phyloP scores from a whole-genome alignment of 2,888 invertebrate genomes.

The Dryocosmus kuriphilus region DNA sequence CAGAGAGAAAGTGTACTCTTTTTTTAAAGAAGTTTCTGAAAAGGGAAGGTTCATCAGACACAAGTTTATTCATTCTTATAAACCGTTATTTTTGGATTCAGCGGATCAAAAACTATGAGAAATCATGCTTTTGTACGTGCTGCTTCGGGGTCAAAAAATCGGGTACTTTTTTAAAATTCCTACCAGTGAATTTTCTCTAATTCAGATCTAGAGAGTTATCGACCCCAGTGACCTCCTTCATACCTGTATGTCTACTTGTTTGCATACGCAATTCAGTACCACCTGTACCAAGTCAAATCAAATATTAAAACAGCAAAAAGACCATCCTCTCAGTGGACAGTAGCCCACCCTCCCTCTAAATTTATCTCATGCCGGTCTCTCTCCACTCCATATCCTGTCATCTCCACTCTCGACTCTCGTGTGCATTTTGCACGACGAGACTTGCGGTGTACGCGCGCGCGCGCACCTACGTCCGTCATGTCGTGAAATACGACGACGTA shows the following conservation, averaged over 20 bases:
- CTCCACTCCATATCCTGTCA: slow-evolving; percentile 33
- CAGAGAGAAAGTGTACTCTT: too few relatives aligned
- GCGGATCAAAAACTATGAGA: too few relatives aligned
- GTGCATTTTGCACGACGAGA: slow-evolving; percentile 22
- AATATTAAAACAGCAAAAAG: background rate
- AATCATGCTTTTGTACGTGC: too few relatives aligned
- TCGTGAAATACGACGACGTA: slow-evolving; percentile 56
- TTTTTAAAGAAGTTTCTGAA: too few relatives aligned
- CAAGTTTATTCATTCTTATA: too few relatives aligned
- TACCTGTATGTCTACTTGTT: background rate
- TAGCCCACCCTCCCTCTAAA: background rate
- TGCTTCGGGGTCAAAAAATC: too few relatives aligned
- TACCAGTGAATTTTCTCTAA: too few relatives aligned
- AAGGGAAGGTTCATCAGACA: too few relatives aligned
- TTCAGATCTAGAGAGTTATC: background rate
- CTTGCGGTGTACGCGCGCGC: slow-evolving; percentile 17
- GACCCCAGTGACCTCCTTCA: slow-evolving; percentile 1
- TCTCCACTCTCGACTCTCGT: slow-evolving; percentile 21
- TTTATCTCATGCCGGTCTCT: slow-evolving; percentile 32
- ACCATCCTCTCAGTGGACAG: slow-evolving; percentile 23
- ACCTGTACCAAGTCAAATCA: background rate
- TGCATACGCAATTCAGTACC: background rate
- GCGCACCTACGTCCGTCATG: slow-evolving; percentile 41
- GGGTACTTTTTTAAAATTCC: too few relatives aligned
- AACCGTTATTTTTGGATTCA: too few relatives aligned